Evolutionary conservation across 2,888 invertebrate genomes (phyloP), one percentile per base, ranked within the genome.

Genomic region (Glaucopsyche alexis): DNA sequence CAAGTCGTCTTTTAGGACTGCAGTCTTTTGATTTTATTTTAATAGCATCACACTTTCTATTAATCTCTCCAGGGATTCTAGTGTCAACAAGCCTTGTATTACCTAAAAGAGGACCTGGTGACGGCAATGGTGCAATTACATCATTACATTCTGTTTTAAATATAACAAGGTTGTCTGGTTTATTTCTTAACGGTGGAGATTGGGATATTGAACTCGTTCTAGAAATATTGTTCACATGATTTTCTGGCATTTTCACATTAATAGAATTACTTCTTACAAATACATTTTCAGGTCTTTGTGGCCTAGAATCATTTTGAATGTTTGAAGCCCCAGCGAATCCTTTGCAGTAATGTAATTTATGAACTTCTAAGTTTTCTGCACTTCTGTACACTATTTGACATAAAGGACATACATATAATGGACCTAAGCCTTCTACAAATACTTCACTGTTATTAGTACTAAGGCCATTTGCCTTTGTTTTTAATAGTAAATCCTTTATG

Each of bases 61-160:
- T 82, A 73, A 90, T 91, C 74, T 94, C 95, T 55, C 85, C 79
- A 50, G 90, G 82, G 52, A 82, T 78, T 80, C 91, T 88, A 13
- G 94, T 88, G 78, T 97, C 97, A 16, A 97, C 96, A 52, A 97
- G 90, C 71, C 97, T 94, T 2, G 97, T 97, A 81, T 96, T 96
- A 7, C 97, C 97, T 40, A 97, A 91, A 76, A 97, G 90, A 0
- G 97, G 97, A 0, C 97, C 97, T 0, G 97, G 97, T 5, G 97
- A 97, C 65, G 96, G 96, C 69, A 96, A 87, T 0, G 96, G 96
- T 65, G 95, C 93, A 75, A 93, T 92, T 65, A 94, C 86, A 78
- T 94, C 94, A 77, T 77, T 91, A 64, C 84, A 80, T 78, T 93
- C 93, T 65, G 88, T 85, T 82, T 93, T 93, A 74, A 88, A 80